These are phyloP conservation scores for Ictidomys tridecemlineatus DNA, from an alignment of 2,113 vertebrate species.

Conservation along the genomic window DNA sequence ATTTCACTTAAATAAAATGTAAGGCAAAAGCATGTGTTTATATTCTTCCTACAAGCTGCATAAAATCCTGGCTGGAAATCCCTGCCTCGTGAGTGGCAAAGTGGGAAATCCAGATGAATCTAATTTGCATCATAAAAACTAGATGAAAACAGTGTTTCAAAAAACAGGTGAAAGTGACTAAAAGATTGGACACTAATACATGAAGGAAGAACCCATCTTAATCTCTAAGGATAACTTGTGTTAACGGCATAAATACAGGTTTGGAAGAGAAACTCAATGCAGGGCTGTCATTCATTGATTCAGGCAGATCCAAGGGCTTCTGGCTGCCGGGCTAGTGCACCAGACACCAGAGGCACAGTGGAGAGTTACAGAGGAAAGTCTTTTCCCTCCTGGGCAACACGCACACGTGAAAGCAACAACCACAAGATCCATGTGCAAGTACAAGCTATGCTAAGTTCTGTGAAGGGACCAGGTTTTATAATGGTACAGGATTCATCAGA, in stretches of 20 bases:
- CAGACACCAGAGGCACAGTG: not conserved
- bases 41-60: not conserved
- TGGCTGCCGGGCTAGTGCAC: not conserved
- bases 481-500: not conserved
- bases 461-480: not conserved
- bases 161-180: not conserved
- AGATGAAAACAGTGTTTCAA: not conserved
- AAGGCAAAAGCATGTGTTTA: slow-evolving; percentile 22
- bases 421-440: not conserved
- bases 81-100: not conserved
- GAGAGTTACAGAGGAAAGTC: not conserved
- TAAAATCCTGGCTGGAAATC: slow-evolving; percentile 48
- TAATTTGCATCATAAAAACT: slow-evolving; percentile 46
- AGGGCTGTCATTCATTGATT: not conserved
- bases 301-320: not conserved
- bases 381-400: not conserved
- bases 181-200: not conserved
- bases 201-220: not conserved
- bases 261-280: not conserved
- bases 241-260: not conserved
- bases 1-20: slow-evolving; percentile 62
- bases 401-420: not conserved
- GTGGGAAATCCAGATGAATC: not conserved
- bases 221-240: not conserved
- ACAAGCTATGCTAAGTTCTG: not conserved